Conservation (phyloP, 1,140 invertebrate genomes). For the Dreissena polymorpha region DNA sequence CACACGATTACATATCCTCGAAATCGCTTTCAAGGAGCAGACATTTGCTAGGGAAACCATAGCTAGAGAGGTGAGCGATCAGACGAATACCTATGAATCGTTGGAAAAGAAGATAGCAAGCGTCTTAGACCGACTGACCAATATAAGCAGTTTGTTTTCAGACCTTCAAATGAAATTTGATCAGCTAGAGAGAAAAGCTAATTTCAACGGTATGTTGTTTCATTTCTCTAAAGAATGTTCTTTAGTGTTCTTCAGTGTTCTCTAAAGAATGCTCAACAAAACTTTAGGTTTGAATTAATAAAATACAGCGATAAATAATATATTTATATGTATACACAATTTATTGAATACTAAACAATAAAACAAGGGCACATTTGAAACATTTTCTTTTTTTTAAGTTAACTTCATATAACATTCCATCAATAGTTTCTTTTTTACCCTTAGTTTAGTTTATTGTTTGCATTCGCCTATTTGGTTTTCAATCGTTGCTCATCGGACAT, state of each 20-base stretch:
- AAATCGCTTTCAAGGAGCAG: conserved; percentile 69
- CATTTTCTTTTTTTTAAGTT: no score
- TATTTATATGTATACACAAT: no score
- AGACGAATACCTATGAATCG: conserved; percentile 61
- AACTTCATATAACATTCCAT: no score
- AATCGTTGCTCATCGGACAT: neutral
- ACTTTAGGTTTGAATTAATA: no score
- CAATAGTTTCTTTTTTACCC: no score
- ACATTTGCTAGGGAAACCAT: conserved; percentile 64
- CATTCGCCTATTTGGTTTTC: no score
- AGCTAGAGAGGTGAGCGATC: conserved; percentile 66
- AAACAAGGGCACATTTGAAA: no score
- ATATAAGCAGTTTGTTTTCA: conserved; percentile 44
- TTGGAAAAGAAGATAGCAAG: conserved; percentile 59
- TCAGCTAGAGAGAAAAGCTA: conserved; percentile 54
- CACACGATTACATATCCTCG: conserved; percentile 61
- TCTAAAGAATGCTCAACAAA: no score
- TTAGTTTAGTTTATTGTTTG: no score
- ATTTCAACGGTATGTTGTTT: conserved; percentile 61
- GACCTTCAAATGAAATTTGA: conserved; percentile 51
- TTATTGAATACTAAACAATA: no score
- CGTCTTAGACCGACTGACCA: conserved; percentile 55
- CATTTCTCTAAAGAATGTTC: neutral
- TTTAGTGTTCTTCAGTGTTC: no score
- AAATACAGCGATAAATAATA: no score